Evolutionary conservation across 2,797 vertebrate species (phyloP).

Genomic region (Enteromius viviparus): DNA sequence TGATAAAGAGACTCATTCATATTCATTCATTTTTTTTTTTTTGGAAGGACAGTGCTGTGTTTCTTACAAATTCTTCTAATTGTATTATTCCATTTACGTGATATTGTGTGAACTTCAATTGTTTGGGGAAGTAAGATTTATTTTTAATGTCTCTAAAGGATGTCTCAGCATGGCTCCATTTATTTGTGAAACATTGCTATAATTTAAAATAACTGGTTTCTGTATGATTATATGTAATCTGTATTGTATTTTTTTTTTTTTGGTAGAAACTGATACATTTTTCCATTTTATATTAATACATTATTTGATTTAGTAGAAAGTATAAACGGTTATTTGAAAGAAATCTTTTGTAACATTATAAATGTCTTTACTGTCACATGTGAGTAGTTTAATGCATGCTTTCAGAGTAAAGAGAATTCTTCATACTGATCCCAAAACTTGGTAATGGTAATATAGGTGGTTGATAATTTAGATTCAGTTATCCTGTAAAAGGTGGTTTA

Average conservation of each 20-base stretch:
- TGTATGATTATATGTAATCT: background rate
- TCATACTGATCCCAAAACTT: background rate
- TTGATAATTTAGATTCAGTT: background rate
- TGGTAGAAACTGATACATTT: background rate
- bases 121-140: background rate
- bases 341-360: background rate
- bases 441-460: background rate
- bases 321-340: background rate
- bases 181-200: background rate
- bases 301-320: background rate
- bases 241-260: background rate
- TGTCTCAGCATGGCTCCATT: background rate
- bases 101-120: background rate
- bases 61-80: background rate
- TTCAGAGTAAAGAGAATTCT: background rate
- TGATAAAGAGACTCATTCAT: slow-evolving; percentile 21
- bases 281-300: background rate
- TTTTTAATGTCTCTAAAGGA: background rate
- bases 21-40: background rate
- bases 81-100: background rate
- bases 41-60: background rate
- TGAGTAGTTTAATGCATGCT: background rate
- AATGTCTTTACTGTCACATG: background rate
- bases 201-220: background rate
- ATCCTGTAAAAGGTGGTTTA: background rate